phyloP scores from a whole-genome alignment of 2,797 vertebrate genomes.

The Chlorospingus flavigularis region DNA sequence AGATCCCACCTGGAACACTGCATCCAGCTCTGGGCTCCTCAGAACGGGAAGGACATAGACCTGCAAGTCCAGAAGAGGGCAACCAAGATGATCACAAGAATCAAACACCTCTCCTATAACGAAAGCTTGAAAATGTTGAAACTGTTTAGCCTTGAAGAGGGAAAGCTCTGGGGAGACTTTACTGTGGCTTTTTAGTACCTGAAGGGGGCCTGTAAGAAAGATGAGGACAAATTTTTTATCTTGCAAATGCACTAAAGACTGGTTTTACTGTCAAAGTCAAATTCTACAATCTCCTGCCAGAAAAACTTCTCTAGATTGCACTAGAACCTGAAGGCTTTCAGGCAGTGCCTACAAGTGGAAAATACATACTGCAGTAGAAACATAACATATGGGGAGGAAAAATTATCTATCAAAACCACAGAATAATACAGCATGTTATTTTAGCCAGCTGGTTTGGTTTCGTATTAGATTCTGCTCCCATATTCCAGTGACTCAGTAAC shows the following conservation, averaged over 20 bases:
- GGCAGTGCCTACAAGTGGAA: background rate
- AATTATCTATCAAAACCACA: background rate
- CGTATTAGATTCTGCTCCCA: background rate
- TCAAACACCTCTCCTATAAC: background rate
- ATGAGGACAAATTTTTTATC: background rate
- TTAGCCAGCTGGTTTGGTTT: background rate
- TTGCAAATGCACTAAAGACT: background rate
- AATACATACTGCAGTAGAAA: background rate
- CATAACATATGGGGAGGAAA: background rate
- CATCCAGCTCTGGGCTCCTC: background rate
- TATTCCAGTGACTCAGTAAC: background rate
- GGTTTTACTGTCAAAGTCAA: background rate
- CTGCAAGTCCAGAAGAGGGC: background rate
- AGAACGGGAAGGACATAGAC: background rate
- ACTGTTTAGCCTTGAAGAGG: background rate
- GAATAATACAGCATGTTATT: constrained; percentile 24
- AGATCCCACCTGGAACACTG: background rate
- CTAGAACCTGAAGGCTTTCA: background rate
- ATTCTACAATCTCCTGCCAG: background rate
- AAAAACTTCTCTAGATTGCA: background rate
- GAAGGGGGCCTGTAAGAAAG: background rate
- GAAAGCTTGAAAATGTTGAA: background rate
- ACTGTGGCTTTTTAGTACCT: background rate
- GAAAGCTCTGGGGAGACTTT: background rate
- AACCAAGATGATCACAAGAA: background rate